Base-by-base conservation (phyloP, 2,888 invertebrate species). In the Himalopsyche tibetana region DNA sequence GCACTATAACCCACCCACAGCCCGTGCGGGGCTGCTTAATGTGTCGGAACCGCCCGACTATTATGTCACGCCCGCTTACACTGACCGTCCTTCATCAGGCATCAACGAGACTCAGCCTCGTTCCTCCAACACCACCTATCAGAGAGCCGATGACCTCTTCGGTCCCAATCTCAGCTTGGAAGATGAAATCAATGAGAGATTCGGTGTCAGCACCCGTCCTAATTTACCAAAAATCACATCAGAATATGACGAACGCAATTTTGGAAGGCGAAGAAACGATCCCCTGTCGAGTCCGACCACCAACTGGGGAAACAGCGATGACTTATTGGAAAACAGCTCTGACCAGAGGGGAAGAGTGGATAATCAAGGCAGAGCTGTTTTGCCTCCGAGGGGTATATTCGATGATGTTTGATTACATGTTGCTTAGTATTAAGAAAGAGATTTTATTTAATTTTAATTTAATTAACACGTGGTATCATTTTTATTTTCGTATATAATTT, bases 331-430 rank as follows among this genome's bases (percentile, higher is more conserved):
- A 6, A 89, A 63, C 28, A 63, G 90, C 0, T 92, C 92, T 79
- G 90, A 89, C 55, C 89, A 90, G 19, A 91, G 91, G 2, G 90
- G 92, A 0, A 63, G 63, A 63, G 28, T 63, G 19, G 63, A 63
- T 6, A 90, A 92, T 38, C 89, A 92, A 74, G 91, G 91, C 83
- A 94, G 95, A 88, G 94, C 95, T 89, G 95, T 95, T 0, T 94
- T 94, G 87, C 96, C 96, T 0, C 97, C 96, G 0, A 93, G 95
- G 89, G 96, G 96, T 12, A 93, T 97, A 87, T 97, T 97, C 89
- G 97, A 97, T 90, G 97, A 97, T 91, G 96, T 97, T 87, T 97
- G 94, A 92, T 15, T 38, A 36, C 36, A 36, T 36, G 42, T 80
- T 80, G 80, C 40, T 40, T 42, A 63, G 63, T 81, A 36, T 42